Base-by-base conservation (phyloP, 2,113 vertebrate species). In the Ailuropoda melanoleuca region DNA sequence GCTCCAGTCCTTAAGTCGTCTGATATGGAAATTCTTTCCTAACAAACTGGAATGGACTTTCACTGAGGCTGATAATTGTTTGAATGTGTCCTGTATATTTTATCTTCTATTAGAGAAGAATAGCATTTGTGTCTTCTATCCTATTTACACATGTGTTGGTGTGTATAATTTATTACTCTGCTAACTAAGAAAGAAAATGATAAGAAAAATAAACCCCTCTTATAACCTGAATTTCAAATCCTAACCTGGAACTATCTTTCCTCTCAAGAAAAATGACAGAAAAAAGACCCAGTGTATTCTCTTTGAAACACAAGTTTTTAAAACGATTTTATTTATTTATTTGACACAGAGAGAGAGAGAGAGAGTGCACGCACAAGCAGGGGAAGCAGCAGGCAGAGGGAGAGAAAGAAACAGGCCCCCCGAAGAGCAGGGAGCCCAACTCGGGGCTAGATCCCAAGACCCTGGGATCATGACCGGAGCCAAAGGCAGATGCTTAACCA, bases 41-140 rank as follows among this genome's bases (percentile, higher is more conserved):
- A 97, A 88, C 29, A 84, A 96, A 94, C 24, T 84, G 50, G 6
- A 46, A 84, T 81, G 64, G 26, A 82, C 80, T 92, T 90, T 92
- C 34, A 60, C 9, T 70, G 13, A 88, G 17, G 68, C 34, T 53
- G 34, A 66, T 46, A 72, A 58, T 31, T 56, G 24, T 90, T 90
- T 88, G 53, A 68, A 68, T 21, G 50, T 70, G 9, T 88, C 56
- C 37, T 90, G 4, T 7, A 15, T 68, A 88, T 96, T 87, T 96
- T 88, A 86, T 66, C 60, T 80, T 92, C n/a, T 37, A 34, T 74
- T 70, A 82, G 43, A 95, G 23, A 95, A 77, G 53, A 21, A 24
- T n/a, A 90, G 43, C 8, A 24, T n/a, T 53, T 83, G 34, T 31
- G 24, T 62, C 3, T 19, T 62, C 31, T 53, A 6, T 62, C 29